Base-by-base conservation (phyloP, 2,888 invertebrate species). In the Heliconius aoede region DNA sequence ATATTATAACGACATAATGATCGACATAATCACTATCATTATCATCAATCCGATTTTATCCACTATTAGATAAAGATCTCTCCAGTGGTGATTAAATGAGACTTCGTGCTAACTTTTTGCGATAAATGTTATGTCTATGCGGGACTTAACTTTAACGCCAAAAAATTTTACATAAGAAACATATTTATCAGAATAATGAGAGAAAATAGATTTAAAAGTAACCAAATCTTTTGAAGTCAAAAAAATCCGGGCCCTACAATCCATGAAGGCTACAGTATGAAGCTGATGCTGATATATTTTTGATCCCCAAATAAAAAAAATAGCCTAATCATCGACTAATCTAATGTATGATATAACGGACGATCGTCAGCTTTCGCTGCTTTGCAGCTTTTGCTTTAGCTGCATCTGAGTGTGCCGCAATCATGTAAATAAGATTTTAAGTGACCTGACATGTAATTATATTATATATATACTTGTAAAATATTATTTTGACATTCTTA, bases 241-340 rank as follows among this genome's bases (percentile, higher is more conserved):
- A 15, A 3, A 36, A 36, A 0, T 1, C n/a, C n/a, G n/a, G n/a
- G n/a, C n/a, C n/a, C n/a, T n/a, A n/a, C n/a, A n/a, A n/a, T n/a
- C n/a, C n/a, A n/a, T n/a, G n/a, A n/a, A n/a, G n/a, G n/a, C n/a
- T n/a, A n/a, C n/a, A n/a, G n/a, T n/a, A n/a, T n/a, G n/a, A n/a
- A n/a, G n/a, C n/a, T n/a, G n/a, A n/a, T n/a, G n/a, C n/a, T n/a
- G n/a, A n/a, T n/a, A n/a, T 46, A 46, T 2, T 7, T 55, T 55
- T 3, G 21, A 55, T 46, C 2, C n/a, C 18, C 8, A 55, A 21
- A 77, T 60, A 77, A 65, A 77, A 73, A 65, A 74, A 74, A 79
- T 76, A 72, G 61, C 73, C 79, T 64, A 81, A 77, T 80, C 80
- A 80, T 81, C 77, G 55, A 58, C 72, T 77, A 75, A 81, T 79